phyloP scores from a whole-genome alignment of 1,140 invertebrate species.

The Drosophila ercepeae region DNA sequence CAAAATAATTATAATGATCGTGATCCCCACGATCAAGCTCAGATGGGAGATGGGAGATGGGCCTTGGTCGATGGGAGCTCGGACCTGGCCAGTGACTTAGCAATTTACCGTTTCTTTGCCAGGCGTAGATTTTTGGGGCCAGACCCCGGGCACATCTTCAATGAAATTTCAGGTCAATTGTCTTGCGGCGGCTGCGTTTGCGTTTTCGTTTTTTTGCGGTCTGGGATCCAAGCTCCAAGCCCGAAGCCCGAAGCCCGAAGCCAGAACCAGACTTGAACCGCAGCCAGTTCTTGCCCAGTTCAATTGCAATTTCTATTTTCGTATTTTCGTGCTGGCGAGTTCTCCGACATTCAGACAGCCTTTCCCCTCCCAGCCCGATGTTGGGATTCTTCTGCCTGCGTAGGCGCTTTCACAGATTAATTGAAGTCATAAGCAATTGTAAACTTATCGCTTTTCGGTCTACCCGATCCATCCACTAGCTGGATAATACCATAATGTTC shows the following conservation, averaged over 20 bases:
- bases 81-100: constrained; percentile 70
- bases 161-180: constrained; percentile 81
- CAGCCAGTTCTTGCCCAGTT: constrained; percentile 40
- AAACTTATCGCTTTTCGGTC: constrained; percentile 75
- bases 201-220: constrained; percentile 26
- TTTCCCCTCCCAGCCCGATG: neutral
- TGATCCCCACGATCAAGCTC: constrained; percentile 64
- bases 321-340: constrained; percentile 49
- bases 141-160: constrained; percentile 66
- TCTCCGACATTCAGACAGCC: constrained; percentile 18
- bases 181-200: constrained; percentile 63
- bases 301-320: constrained; percentile 66
- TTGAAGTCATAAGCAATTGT: constrained; percentile 83
- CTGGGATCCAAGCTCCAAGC: constrained; percentile 36
- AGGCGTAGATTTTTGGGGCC: constrained; percentile 54
- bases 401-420: constrained; percentile 83
- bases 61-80: constrained; percentile 19
- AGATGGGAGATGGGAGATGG: constrained; percentile 23
- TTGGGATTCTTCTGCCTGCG: constrained; percentile 47
- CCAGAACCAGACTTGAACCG: constrained; percentile 32
- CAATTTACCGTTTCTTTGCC: constrained; percentile 75
- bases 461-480: constrained; percentile 48
- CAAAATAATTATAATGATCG: constrained; percentile 81
- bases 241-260: constrained; percentile 27
- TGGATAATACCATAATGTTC: constrained; percentile 56